phyloP scores from a whole-genome alignment of 2,797 vertebrate species.

The Cygnus olor region DNA sequence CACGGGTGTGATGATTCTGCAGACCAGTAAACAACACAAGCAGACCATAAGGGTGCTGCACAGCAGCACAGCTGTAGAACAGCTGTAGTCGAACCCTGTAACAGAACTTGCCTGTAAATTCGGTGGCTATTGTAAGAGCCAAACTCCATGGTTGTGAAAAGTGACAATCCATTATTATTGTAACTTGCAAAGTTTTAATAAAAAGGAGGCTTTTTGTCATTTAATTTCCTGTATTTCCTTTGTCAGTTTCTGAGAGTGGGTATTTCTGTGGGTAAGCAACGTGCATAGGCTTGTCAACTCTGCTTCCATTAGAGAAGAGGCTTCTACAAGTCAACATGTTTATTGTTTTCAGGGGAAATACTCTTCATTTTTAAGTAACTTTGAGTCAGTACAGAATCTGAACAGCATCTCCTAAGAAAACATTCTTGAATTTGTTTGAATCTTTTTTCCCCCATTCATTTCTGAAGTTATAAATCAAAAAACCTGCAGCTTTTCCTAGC shows the following conservation, averaged over 20 bases:
- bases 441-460: background rate
- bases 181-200: conserved; percentile 43
- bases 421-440: background rate
- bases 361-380: background rate
- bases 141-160: fast-evolving
- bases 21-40: fast-evolving
- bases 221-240: background rate
- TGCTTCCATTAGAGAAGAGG: background rate
- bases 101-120: background rate
- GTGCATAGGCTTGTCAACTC: background rate
- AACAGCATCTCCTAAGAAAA: background rate
- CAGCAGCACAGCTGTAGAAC: background rate
- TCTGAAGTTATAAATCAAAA: background rate
- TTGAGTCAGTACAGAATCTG: background rate
- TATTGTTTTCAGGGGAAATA: background rate
- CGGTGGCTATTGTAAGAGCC: background rate
- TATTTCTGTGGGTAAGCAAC: background rate
- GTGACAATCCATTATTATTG: background rate
- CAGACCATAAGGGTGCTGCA: fast-evolving
- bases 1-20: background rate
- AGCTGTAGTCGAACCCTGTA: background rate
- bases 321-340: background rate
- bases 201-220: conserved; percentile 12
- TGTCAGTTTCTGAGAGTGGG: fast-evolving
- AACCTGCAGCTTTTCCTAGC: background rate